Evolutionary conservation across 2,113 vertebrate species (phyloP), one percentile per base, ranked within the genome.

Genomic region (Pipa parva): DNA sequence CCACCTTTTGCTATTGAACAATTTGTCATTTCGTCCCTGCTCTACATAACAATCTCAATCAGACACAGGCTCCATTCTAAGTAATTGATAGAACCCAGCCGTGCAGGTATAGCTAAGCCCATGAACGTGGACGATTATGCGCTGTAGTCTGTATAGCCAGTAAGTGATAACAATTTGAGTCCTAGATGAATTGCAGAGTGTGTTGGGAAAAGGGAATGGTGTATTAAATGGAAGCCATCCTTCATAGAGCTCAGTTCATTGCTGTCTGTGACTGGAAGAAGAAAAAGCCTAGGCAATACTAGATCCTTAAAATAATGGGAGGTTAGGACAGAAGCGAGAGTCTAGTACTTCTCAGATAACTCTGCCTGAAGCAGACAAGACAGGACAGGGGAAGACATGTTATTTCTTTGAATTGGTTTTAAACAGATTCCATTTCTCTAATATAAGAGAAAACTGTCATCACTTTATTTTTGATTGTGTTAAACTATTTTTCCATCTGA

Each of bases 31-130:
- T 74, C 57, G 0, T 27, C 68, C 5, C 67, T 71, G 71, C 46
- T 73, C 72, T 61, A 49, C 74, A 68, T 79, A 82, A 79, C 75
- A 79, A 79, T 76, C 74, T 68, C 63, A 82, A 81, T 76, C 71
- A 77, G 72, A 72, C 54, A 68, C 74, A 22, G 62, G 77, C 74
- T 74, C 71, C 0, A 48, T 74, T 72, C 72, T 60, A 68, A 72
- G 73, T 83, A 80, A 81, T 78, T 80, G 75, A 79, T 70, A 71
- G 71, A 80, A 65, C 63, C 61, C 71, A 72, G 63, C 65, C 57
- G 72, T 66, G 64, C 61, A 48, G 72, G 70, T 2, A n/a, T 39
- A 33, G 48, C 72, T 72, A 58, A 8, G 20, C 49, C 46, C 1
- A 62, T 55, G 75, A 77, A 77, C 71, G 67, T 66, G 73, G 72